phyloP scores from a whole-genome alignment of 64 coral and sea anemone species.

The Orbicella faveolata region DNA sequence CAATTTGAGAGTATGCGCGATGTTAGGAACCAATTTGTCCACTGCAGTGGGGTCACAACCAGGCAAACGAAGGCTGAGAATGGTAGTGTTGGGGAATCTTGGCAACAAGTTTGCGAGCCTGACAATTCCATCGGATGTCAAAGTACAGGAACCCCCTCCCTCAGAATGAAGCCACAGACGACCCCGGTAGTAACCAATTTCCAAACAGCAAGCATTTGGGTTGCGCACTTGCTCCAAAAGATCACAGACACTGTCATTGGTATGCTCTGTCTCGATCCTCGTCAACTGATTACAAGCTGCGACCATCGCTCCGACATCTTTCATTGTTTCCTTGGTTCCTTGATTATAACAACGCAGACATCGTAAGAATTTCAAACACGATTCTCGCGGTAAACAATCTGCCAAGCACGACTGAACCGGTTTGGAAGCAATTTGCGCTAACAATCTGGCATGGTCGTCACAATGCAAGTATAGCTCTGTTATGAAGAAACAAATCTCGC shows the following conservation, averaged over 20 bases:
- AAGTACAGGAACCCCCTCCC: not conserved
- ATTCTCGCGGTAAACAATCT: not conserved
- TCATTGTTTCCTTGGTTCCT: not conserved
- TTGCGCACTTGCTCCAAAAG: not conserved
- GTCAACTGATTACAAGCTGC: not conserved
- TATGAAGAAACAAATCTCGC: too few species aligned
- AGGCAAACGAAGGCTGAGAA: not conserved
- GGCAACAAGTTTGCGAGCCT: not conserved
- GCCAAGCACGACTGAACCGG: not conserved
- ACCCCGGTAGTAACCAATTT: not conserved
- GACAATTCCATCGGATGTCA: not conserved
- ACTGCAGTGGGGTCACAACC: not conserved
- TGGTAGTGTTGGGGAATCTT: not conserved
- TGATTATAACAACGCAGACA: not conserved
- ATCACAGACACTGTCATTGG: not conserved
- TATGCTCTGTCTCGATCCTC: too few species aligned
- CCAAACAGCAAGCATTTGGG: too few species aligned
- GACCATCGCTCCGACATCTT: not conserved
- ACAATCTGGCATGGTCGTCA: not conserved
- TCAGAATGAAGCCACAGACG: not conserved
- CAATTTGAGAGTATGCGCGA: not conserved
- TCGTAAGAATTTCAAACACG: conserved; percentile 1
- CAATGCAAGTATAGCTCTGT: not conserved
- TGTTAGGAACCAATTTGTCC: not conserved
- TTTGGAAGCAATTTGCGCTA: not conserved